Evolutionary conservation across 2,888 invertebrate genomes (phyloP).

Genomic region (Folsomia candida): DNA sequence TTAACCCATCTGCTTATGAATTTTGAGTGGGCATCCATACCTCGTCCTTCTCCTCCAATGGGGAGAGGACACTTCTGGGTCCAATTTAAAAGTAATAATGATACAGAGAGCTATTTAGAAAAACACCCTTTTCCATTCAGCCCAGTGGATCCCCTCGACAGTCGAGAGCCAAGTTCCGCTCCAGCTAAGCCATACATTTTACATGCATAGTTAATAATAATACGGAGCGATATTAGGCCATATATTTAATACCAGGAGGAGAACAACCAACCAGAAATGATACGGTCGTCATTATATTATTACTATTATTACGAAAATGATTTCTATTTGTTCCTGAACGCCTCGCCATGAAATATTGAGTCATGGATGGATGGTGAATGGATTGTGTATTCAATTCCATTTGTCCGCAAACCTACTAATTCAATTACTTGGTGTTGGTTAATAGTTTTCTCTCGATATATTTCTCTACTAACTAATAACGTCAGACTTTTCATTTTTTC

Average conservation of each 20-base stretch:
- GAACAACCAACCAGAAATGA: not conserved
- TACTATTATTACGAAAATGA: too few relatives aligned
- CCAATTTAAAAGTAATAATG: not conserved
- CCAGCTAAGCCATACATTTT: too few relatives aligned
- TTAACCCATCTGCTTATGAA: constrained; percentile 17
- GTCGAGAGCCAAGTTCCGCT: too few relatives aligned
- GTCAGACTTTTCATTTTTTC: not conserved
- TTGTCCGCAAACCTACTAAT: constrained; percentile 30
- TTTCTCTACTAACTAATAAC: not conserved
- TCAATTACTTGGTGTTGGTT: constrained; percentile 11
- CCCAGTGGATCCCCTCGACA: not conserved
- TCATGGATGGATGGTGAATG: not conserved
- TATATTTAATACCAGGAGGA: not conserved
- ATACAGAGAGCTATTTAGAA: too few relatives aligned
- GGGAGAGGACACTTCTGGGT: not conserved
- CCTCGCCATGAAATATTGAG: not conserved
- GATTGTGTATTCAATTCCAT: constrained; percentile 20
- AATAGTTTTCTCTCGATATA: not conserved
- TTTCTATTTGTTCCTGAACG: not conserved
- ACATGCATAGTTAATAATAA: too few relatives aligned
- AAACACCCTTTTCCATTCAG: too few relatives aligned
- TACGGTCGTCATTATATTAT: not conserved
- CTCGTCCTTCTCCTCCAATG: too few relatives aligned
- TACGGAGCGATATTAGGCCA: too few relatives aligned
- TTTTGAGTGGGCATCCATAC: too few relatives aligned